phyloP scores from a whole-genome alignment of 2,797 vertebrate genomes.

The Clarias pachynema region DNA sequence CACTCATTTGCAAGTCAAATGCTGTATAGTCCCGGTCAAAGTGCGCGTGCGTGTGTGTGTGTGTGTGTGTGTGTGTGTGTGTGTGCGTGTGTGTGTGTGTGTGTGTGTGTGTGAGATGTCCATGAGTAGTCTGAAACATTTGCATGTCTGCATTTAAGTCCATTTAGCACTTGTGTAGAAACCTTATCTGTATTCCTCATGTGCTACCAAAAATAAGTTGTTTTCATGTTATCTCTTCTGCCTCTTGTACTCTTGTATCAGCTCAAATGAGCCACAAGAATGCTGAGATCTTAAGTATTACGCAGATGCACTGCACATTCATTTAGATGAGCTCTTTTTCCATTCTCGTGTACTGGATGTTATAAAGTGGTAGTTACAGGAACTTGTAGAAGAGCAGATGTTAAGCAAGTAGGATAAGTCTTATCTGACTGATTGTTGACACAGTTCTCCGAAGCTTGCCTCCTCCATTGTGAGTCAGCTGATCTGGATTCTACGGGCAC shows the following conservation, averaged over 20 bases:
- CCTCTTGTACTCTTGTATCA: not conserved
- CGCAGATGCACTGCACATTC: not conserved
- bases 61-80: not conserved
- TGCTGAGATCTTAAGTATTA: conserved; percentile 8
- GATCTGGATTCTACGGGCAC: not conserved
- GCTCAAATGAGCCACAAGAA: not conserved
- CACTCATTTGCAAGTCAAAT: conserved; percentile 45
- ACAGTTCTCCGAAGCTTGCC: not conserved
- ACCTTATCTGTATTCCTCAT: not conserved
- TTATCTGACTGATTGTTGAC: not conserved
- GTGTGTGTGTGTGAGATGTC: not conserved
- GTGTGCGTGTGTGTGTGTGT: not conserved
- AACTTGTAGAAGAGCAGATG: not conserved
- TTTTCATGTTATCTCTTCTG: conserved; percentile 5
- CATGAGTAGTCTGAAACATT: not conserved
- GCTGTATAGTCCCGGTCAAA: conserved; percentile 18
- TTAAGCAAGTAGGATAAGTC: not conserved
- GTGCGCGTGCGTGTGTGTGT: not conserved
- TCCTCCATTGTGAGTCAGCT: not conserved
- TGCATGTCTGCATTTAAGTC: conserved; percentile 6
- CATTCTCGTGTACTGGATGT: not conserved
- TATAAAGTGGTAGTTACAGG: not conserved
- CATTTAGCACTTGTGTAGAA: not conserved
- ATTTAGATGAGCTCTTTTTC: not conserved
- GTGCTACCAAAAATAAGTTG: conserved; percentile 1